Evolutionary conservation across 2,113 vertebrate genomes (phyloP).

Genomic region (Hydrochoerus hydrochaeris): DNA sequence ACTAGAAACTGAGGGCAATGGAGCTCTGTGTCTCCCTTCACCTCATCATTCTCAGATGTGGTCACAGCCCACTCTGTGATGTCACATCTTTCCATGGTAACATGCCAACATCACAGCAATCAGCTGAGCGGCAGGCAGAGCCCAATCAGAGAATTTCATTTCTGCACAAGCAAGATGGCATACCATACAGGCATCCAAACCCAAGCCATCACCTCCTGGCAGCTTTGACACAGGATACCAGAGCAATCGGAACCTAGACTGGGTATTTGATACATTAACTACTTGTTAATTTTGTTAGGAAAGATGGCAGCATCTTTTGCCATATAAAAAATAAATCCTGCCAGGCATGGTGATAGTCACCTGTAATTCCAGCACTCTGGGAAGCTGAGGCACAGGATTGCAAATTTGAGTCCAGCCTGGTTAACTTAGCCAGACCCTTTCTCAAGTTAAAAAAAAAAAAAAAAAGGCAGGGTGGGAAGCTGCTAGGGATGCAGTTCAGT

Average conservation of each 20-base stretch:
- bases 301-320: background rate
- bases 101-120: background rate
- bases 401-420: background rate
- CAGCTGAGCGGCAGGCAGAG: background rate
- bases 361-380: background rate
- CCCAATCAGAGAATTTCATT: background rate
- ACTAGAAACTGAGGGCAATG: constrained; percentile 66
- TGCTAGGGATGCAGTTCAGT: background rate
- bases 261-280: background rate
- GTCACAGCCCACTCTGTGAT: constrained; percentile 47
- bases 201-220: background rate
- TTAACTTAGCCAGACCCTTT: background rate
- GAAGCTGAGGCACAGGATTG: background rate
- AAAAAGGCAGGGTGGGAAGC: no score
- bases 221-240: fast-evolving
- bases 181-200: no score
- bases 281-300: constrained; percentile 18
- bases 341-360: background rate
- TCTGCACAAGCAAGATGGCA: fast-evolving
- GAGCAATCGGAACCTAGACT: background rate
- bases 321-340: background rate
- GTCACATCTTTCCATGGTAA: constrained; percentile 46
- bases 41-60: constrained; percentile 7
- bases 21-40: background rate
- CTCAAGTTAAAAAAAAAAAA: background rate